A percentile compares a stretch with the other conserved stretches of the same genome.
phyloP scores from a whole-genome alignment of 2,797 vertebrate species.

The Acropternis orthonyx region DNA sequence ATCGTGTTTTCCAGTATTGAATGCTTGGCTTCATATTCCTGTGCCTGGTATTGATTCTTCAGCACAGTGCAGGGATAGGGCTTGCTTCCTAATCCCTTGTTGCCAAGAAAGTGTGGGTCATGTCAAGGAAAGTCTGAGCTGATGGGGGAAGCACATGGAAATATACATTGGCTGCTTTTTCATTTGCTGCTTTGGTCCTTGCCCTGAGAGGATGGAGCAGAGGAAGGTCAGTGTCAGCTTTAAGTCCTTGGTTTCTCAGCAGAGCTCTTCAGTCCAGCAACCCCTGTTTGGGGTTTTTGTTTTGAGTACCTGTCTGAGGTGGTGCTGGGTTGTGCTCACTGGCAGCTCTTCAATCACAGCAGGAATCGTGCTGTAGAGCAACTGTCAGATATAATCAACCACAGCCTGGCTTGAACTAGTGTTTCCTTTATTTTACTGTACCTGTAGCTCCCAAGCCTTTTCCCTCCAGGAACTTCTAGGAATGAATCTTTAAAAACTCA shows the following conservation, averaged over 20 bases:
- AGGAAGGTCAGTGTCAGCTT: not conserved
- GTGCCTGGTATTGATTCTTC: not conserved
- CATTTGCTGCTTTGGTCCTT: not conserved
- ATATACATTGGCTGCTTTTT: accelerated
- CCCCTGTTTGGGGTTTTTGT: not conserved
- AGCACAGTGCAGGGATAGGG: not conserved
- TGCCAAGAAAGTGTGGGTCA: not conserved
- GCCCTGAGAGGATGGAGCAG: not conserved
- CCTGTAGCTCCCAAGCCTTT: not conserved
- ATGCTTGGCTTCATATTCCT: not conserved
- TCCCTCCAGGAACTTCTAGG: not conserved
- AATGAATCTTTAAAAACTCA: not conserved
- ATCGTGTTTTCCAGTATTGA: not conserved
- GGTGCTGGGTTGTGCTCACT: not conserved
- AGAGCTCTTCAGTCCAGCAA: not conserved
- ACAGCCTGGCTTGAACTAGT: not conserved
- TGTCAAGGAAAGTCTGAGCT: not conserved
- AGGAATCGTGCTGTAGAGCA: not conserved
- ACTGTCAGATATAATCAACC: not conserved
- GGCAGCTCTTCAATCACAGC: not conserved
- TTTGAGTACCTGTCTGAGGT: not conserved
- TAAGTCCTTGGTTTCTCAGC: not conserved
- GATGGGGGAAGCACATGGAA: not conserved
- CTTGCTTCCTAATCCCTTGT: not conserved
- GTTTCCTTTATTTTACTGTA: not conserved